phyloP scores from a whole-genome alignment of 2,888 invertebrate species.

The Athalia rosae region DNA sequence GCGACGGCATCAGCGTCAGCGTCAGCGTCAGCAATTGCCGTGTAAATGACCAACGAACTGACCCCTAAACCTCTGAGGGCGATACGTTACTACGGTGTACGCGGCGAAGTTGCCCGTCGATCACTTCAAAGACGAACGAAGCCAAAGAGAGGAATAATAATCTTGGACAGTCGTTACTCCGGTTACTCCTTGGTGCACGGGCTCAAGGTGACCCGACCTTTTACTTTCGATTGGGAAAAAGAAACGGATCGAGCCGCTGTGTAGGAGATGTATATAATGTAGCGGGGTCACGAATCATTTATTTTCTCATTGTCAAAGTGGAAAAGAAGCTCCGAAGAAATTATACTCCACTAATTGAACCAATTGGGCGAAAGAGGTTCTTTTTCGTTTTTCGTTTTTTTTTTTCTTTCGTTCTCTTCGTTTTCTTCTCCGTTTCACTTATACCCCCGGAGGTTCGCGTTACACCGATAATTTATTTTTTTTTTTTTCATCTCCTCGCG shows the following conservation, averaged over 20 bases:
- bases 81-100: too few species aligned
- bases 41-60: too few species aligned
- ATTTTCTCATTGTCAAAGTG: constrained; percentile 25
- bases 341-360: constrained; percentile 27
- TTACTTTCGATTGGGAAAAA: background rate
- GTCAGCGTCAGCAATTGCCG: too few species aligned
- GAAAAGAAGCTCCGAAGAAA: constrained; percentile 3
- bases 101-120: background rate
- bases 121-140: constrained; percentile 21
- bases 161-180: background rate
- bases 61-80: too few species aligned
- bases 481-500: too few species aligned
- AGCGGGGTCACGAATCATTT: constrained; percentile 30
- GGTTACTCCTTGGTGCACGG: too few species aligned
- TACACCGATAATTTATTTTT: too few species aligned
- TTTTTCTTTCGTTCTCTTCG: background rate
- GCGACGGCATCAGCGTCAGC: background rate
- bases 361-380: constrained; percentile 1
- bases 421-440: background rate
- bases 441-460: too few species aligned
- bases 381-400: background rate
- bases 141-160: constrained; percentile 11
- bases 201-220: background rate
- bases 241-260: too few species aligned
- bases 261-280: too few species aligned